A percentile compares a stretch with the other conserved stretches of the same genome.
Conservation (phyloP, 2,113 vertebrate species). For the Nanger granti region DNA sequence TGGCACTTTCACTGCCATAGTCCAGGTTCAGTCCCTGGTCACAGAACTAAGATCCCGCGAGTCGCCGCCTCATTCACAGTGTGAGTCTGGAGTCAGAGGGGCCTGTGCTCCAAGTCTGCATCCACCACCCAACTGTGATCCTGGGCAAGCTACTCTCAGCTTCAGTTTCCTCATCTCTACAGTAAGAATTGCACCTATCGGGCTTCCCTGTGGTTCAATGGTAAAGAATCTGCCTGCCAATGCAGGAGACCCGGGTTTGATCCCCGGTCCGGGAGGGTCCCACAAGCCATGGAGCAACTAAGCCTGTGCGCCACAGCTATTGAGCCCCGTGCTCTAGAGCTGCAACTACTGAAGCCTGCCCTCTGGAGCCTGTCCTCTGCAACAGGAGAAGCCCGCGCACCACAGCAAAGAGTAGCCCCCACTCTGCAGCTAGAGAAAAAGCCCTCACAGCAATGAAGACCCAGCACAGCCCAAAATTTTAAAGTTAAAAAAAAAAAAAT, state of each 20-base stretch:
- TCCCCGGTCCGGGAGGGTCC: neutral
- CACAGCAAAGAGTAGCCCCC: neutral
- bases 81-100: neutral
- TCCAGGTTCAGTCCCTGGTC: neutral
- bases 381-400: fast-evolving
- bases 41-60: fast-evolving
- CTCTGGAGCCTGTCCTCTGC: neutral
- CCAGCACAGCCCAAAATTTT: neutral
- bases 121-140: neutral
- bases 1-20: neutral
- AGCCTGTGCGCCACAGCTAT: fast-evolving
- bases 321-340: neutral
- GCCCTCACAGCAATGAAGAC: neutral
- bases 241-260: neutral
- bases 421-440: neutral
- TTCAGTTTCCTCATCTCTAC: neutral
- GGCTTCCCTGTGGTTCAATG: neutral
- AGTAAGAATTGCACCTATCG: neutral
- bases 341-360: fast-evolving
- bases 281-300: neutral
- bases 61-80: too few species aligned
- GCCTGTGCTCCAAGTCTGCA: neutral
- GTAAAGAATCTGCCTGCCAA: neutral
- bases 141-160: neutral
- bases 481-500: neutral